Conservation (phyloP, 2,888 invertebrate genomes). For the Hedya salicella region DNA sequence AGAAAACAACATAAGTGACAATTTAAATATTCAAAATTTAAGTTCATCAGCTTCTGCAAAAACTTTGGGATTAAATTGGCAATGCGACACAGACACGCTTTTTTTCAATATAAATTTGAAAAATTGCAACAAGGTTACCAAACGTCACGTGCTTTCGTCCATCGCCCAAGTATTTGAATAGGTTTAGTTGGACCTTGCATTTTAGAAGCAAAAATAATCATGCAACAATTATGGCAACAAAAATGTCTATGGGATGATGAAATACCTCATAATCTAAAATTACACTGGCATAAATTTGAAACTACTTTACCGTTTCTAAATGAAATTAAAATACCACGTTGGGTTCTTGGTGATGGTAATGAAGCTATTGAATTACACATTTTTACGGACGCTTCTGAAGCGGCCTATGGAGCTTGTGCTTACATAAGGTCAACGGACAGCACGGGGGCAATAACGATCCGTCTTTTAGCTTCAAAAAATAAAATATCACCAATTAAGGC, state of each 20-base stretch:
- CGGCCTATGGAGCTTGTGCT: slow-evolving; percentile 1
- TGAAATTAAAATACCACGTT: neutral
- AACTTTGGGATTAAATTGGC: no score
- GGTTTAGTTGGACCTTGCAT: slow-evolving; percentile 36
- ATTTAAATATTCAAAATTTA: slow-evolving; percentile 5
- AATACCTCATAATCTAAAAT: neutral
- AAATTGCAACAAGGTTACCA: slow-evolving; percentile 14
- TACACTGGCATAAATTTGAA: neutral
- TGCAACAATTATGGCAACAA: slow-evolving; percentile 12
- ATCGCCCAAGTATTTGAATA: slow-evolving; percentile 34
- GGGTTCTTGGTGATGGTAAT: neutral
- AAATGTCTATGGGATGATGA: slow-evolving; percentile 12
- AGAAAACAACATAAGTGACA: no score
- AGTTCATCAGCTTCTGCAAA: slow-evolving; percentile 7
- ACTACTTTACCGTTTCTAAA: slow-evolving; percentile 5
- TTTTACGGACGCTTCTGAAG: slow-evolving; percentile 1
- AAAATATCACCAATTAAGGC: neutral
- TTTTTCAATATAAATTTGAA: slow-evolving; percentile 22
- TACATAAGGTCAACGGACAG: slow-evolving; percentile 1
- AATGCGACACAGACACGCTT: slow-evolving; percentile 14
- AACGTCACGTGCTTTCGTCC: slow-evolving; percentile 27
- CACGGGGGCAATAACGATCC: slow-evolving; percentile 1
- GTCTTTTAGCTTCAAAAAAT: slow-evolving; percentile 12
- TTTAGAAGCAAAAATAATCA: slow-evolving; percentile 23
- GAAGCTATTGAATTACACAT: neutral